Evolutionary conservation across 2,797 vertebrate species (phyloP).

Genomic region (Helostoma temminkii): DNA sequence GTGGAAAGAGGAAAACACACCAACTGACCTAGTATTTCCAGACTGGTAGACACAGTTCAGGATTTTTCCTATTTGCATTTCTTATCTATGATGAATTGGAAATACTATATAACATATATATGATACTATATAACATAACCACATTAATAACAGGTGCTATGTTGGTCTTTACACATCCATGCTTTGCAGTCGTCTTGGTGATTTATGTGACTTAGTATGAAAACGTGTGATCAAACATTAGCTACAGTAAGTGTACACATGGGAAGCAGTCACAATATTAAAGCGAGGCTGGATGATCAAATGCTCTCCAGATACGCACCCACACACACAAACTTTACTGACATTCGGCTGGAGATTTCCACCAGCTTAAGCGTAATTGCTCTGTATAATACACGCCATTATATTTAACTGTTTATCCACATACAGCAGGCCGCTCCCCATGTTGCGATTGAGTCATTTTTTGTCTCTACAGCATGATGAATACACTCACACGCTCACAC

Average conservation of each 20-base stretch:
- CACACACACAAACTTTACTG: neutral
- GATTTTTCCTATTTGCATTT: constrained; percentile 12
- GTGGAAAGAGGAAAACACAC: constrained; percentile 39
- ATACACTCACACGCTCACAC: neutral
- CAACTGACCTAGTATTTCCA: constrained; percentile 48
- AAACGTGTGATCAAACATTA: constrained; percentile 41
- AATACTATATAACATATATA: too few species aligned
- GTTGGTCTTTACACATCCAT: too few species aligned
- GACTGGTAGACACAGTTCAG: neutral
- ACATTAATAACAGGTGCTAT: too few species aligned
- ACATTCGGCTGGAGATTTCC: too few species aligned
- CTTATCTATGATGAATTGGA: constrained; percentile 29
- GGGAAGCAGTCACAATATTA: constrained; percentile 7
- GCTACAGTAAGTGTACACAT: constrained; percentile 21
- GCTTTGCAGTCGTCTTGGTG: constrained; percentile 7
- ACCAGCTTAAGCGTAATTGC: too few species aligned
- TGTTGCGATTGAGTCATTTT: neutral
- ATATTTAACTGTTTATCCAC: neutral
- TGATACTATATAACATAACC: too few species aligned
- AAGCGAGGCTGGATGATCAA: constrained; percentile 18
- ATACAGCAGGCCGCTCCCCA: neutral
- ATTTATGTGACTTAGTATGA: constrained; percentile 28
- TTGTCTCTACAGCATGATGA: neutral
- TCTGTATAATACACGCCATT: neutral
- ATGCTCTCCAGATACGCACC: constrained; percentile 4